Evolutionary conservation across 2,797 vertebrate genomes (phyloP).

Genomic region (Neomorphus geoffroyi): DNA sequence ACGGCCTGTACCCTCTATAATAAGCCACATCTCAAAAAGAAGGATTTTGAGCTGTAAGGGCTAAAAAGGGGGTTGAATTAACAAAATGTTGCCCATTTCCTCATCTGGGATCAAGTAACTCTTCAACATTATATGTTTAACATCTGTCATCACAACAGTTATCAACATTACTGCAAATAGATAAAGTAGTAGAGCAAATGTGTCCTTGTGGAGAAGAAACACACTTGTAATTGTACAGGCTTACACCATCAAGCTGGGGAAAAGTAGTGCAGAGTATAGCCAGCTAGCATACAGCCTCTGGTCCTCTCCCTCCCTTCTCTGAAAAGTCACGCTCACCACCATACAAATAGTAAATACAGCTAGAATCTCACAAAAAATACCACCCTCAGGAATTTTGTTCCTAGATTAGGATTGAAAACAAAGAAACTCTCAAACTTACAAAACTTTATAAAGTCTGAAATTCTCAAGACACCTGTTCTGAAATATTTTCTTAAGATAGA

Average conservation of each 20-base stretch:
- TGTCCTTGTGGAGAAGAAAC: neutral
- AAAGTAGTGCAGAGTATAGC: fast-evolving
- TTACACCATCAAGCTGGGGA: neutral
- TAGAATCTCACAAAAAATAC: neutral
- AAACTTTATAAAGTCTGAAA: slow-evolving; percentile 15
- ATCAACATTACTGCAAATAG: neutral
- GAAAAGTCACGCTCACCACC: neutral
- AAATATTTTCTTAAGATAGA: slow-evolving; percentile 5
- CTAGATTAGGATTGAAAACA: slow-evolving; percentile 18
- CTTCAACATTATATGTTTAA: neutral
- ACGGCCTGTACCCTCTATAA: neutral
- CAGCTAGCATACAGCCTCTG: neutral
- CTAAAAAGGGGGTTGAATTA: neutral
- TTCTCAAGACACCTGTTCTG: slow-evolving; percentile 19
- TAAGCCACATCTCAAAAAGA: neutral
- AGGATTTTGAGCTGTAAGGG: neutral
- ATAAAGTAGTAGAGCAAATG: neutral
- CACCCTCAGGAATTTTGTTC: neutral
- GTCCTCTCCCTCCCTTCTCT: neutral
- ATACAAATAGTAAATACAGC: neutral
- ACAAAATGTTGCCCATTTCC: neutral
- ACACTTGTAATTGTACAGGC: neutral
- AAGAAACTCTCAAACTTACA: neutral
- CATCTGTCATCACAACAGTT: neutral
- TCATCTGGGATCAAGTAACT: neutral